Evolutionary conservation across 2,888 invertebrate species (phyloP).

Genomic region (Gnatocerus cornutus): DNA sequence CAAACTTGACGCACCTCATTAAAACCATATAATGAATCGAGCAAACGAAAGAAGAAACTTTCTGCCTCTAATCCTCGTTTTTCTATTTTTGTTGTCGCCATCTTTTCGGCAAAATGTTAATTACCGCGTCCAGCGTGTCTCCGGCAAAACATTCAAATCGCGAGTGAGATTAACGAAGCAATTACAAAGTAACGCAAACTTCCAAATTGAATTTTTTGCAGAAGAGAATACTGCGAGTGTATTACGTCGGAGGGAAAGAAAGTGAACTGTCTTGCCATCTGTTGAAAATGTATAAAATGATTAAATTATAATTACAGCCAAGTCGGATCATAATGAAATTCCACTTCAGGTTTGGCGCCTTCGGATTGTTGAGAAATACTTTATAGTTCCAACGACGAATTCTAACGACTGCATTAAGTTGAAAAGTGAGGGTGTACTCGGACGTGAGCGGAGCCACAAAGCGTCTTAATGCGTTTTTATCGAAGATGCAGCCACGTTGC

Average conservation of each 20-base stretch:
- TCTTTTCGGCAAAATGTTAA: slow-evolving; percentile 1
- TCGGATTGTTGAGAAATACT: slow-evolving; percentile 45
- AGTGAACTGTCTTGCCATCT: slow-evolving; percentile 60
- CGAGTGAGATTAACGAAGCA: slow-evolving; percentile 55
- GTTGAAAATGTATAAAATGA: slow-evolving; percentile 61
- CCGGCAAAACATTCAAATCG: slow-evolving; percentile 43
- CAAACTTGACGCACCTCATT: no score
- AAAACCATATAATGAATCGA: no score
- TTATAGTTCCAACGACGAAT: slow-evolving; percentile 37
- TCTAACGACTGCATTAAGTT: slow-evolving; percentile 43
- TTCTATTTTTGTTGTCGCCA: background rate
- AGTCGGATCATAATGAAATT: slow-evolving; percentile 59
- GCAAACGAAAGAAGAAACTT: no score
- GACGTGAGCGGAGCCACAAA: slow-evolving; percentile 36
- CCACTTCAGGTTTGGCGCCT: slow-evolving; percentile 57
- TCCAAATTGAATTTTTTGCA: slow-evolving; percentile 54
- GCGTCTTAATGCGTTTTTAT: slow-evolving; percentile 36
- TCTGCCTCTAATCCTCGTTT: no score
- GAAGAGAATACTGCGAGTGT: slow-evolving; percentile 51
- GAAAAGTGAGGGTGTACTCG: slow-evolving; percentile 36
- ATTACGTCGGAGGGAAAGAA: slow-evolving; percentile 54
- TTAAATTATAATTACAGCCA: slow-evolving; percentile 62
- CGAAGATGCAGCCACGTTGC: slow-evolving; percentile 20
- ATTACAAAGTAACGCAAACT: slow-evolving; percentile 55
- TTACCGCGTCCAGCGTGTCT: background rate